A percentile compares a stretch with the other conserved stretches of the same genome.
These are phyloP conservation scores for Holotrichia oblita DNA, from an alignment of 1,140 invertebrate species.

Conservation along the genomic window DNA sequence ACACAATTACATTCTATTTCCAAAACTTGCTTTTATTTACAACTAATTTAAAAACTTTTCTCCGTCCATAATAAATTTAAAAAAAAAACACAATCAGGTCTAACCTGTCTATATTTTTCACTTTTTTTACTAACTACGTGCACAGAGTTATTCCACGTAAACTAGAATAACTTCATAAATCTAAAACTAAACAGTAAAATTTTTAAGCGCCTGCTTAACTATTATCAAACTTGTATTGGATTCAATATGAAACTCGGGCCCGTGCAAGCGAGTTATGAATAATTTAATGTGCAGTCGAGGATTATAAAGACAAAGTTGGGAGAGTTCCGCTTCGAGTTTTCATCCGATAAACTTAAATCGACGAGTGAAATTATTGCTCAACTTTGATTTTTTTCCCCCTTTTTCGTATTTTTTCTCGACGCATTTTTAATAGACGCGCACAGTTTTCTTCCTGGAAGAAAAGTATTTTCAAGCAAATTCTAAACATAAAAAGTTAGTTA, in stretches of 20 bases:
- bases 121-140: too few species aligned
- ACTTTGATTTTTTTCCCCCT: constrained; percentile 11
- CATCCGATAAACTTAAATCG: constrained; percentile 5
- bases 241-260: constrained; percentile 9
- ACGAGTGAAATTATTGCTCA: neutral
- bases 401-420: too few species aligned
- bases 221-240: constrained; percentile 18
- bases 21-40: too few species aligned
- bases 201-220: constrained; percentile 12
- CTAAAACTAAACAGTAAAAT: constrained; percentile 3
- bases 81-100: too few species aligned
- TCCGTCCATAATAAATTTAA: too few species aligned
- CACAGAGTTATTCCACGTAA: neutral
- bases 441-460: too few species aligned
- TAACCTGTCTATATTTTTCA: too few species aligned
- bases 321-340: constrained; percentile 6
- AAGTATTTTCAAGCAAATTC: too few species aligned
- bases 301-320: constrained; percentile 12
- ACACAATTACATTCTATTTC: too few species aligned
- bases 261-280: neutral
- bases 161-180: neutral
- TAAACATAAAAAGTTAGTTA: too few species aligned
- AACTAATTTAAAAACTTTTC: too few species aligned
- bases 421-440: too few species aligned
- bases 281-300: constrained; percentile 12